Percentiles rank a stretch among this genome's conserved stretches.
Evolutionary conservation across 2,797 vertebrate species (phyloP).

Genomic region (Tenualosa ilisha): DNA sequence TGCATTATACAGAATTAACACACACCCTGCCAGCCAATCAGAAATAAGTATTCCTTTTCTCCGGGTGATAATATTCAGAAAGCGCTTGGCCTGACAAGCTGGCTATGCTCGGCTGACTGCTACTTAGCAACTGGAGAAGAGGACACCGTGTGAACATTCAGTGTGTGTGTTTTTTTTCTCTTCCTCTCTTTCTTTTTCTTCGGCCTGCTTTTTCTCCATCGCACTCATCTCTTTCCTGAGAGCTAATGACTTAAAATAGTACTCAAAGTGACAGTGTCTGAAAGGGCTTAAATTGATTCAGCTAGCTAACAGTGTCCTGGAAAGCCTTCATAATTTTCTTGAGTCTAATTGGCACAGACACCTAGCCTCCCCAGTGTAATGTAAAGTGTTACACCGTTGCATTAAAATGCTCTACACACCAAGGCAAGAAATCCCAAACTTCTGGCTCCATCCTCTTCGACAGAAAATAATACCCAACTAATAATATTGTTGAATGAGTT

Average conservation of each 20-base stretch:
- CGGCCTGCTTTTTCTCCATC: not conserved
- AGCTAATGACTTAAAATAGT: constrained; percentile 23
- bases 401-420: not conserved
- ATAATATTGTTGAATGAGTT: constrained; percentile 22
- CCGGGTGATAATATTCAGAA: constrained; percentile 46
- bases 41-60: too few relatives aligned
- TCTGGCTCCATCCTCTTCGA: not conserved
- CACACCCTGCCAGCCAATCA: too few relatives aligned
- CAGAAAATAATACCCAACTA: constrained; percentile 37
- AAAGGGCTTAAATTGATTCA: constrained; percentile 17
- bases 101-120: constrained; percentile 61
- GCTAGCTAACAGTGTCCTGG: not conserved
- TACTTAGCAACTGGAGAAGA: constrained; percentile 66
- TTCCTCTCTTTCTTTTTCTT: constrained; percentile 35
- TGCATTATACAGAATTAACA: too few relatives aligned
- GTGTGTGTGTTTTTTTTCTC: constrained; percentile 26
- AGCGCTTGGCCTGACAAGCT: constrained; percentile 51
- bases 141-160: constrained; percentile 46
- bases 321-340: not conserved
- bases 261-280: constrained; percentile 16
- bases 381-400: not conserved
- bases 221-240: not conserved
- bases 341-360: not conserved
- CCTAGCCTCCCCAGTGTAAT: not conserved
- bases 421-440: not conserved